phyloP scores from a whole-genome alignment of 2,113 vertebrate genomes.

The Thomomys bottae region DNA sequence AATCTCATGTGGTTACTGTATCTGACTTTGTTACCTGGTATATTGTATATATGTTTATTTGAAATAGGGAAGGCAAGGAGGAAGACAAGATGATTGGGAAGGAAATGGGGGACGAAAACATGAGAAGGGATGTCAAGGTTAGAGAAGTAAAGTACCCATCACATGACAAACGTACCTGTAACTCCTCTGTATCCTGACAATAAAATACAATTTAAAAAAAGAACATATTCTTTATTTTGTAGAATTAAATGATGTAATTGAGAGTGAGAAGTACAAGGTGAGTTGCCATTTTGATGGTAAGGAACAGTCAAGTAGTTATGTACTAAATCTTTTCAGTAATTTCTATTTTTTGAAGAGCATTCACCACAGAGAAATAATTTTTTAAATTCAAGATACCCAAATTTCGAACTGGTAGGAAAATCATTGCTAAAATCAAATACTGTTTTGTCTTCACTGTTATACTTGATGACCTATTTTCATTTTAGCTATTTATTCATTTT shows the following conservation, averaged over 20 bases:
- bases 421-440: not conserved
- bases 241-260: not conserved
- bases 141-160: too few species aligned
- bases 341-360: slow-evolving; percentile 16
- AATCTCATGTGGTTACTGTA: too few species aligned
- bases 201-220: too few species aligned
- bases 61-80: too few species aligned
- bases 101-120: too few species aligned
- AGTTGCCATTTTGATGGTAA: not conserved
- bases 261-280: not conserved
- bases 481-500: not conserved
- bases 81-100: too few species aligned
- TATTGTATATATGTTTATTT: too few species aligned
- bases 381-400: not conserved
- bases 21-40: too few species aligned
- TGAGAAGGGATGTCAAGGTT: too few species aligned
- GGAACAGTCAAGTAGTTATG: not conserved
- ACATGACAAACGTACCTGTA: too few species aligned
- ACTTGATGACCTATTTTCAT: not conserved
- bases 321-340: not conserved
- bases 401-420: not conserved
- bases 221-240: not conserved
- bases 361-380: not conserved
- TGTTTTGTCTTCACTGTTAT: not conserved
- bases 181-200: too few species aligned